Evolutionary conservation across 2,888 invertebrate species (phyloP).

Genomic region (Oscheius onirici): DNA sequence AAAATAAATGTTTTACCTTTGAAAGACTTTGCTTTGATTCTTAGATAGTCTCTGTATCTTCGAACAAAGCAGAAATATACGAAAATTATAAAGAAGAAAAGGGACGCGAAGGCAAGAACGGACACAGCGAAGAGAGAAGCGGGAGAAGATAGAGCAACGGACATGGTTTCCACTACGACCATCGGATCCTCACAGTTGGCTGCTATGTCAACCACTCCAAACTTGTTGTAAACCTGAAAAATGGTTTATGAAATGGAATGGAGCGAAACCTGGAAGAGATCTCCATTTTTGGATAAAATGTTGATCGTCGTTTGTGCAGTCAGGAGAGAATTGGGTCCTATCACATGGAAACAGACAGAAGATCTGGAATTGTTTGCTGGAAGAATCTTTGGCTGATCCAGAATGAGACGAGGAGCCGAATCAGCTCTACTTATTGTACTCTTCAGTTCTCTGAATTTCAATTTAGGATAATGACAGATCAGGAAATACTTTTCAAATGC

Average conservation of each 20-base stretch:
- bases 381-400: slow-evolving; percentile 3
- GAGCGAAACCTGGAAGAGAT: slow-evolving; percentile 2
- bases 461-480: background rate
- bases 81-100: slow-evolving; percentile 19
- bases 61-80: slow-evolving; percentile 56
- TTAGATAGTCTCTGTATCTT: slow-evolving; percentile 42
- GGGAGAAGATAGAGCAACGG: slow-evolving; percentile 4
- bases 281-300: background rate
- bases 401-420: background rate
- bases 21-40: slow-evolving; percentile 31
- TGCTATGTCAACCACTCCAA: slow-evolving; percentile 23
- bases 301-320: slow-evolving; percentile 8
- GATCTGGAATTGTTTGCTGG: slow-evolving; percentile 19
- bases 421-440: background rate
- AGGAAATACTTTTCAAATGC: slow-evolving; percentile 7
- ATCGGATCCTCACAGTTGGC: slow-evolving; percentile 3
- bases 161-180: background rate
- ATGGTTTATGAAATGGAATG: background rate
- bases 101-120: slow-evolving; percentile 5
- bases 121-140: slow-evolving; percentile 8
- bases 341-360: slow-evolving; percentile 27
- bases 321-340: background rate
- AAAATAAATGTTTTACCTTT: slow-evolving; percentile 19
- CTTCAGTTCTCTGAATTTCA: background rate
- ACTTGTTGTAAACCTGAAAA: slow-evolving; percentile 23